Base-by-base conservation (phyloP, 2,113 vertebrate genomes). In the Excalfactoria chinensis region DNA sequence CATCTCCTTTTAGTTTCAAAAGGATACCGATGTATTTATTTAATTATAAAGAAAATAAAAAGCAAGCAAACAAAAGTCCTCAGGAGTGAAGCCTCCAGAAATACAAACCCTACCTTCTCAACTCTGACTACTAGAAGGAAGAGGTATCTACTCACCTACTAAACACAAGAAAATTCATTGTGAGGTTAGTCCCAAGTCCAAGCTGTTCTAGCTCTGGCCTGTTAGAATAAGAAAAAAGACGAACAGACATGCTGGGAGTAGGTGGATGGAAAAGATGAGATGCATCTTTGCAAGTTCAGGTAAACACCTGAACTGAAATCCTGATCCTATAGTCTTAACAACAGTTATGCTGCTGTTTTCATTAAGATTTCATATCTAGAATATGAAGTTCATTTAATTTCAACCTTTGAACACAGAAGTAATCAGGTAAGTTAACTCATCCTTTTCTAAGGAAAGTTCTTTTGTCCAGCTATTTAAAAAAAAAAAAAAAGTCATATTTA, bases 101-200 rank as follows among this genome's bases (percentile, higher is more conserved):
- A 84, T 19, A 87, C 9, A 92, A 92, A 55, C 22, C 89, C 89
- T 95, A 18, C 25, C 55, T 92, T 85, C 56, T 95, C 34, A 91
- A 56, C 20, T 60, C 79, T 95, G 72, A 91, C 93, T 93, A 88
- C 82, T 74, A 80, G 64, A 85, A 95, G 78, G 81, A 96, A 95
- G 71, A 95, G 37, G 49, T 73, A 87, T 85, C 93, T 95, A 95
- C 95, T 95, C 95, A 95, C 85, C 95, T 93, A 93, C 90, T 83
- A 94, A 93, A 96, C 85, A 95, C 88, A 96, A 95, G 95, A 94
- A 95, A 96, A 95, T 92, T 95, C 87, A 93, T 70, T 95, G 85
- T 93, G 87, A 93, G 37, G 85, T 95, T 95, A 95, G 92, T 95
- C 51, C 92, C 90, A 93, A 95, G 55, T 94, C 82, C 90, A 89